phyloP scores from a whole-genome alignment of 2,113 vertebrate genomes.

The Eurystomus gularis region DNA sequence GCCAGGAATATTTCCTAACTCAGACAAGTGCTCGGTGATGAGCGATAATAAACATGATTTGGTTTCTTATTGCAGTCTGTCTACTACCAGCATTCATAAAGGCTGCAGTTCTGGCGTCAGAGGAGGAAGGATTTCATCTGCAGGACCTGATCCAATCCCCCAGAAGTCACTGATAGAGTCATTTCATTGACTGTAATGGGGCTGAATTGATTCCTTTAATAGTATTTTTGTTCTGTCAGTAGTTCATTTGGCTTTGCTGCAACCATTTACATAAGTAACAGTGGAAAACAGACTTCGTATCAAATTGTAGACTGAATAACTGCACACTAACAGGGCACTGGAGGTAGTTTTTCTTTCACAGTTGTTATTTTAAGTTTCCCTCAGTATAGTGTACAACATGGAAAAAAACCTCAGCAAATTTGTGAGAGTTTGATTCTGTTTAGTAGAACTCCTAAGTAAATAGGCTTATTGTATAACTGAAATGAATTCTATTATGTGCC shows the following conservation, averaged over 20 bases:
- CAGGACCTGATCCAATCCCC: background rate
- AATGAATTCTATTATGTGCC: background rate
- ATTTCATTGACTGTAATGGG: constrained; percentile 7
- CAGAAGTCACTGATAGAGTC: background rate
- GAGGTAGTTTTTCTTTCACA: background rate
- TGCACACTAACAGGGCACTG: background rate
- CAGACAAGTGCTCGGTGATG: background rate
- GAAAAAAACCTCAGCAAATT: background rate
- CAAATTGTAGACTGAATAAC: background rate
- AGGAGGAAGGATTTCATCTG: background rate
- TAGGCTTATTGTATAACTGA: background rate
- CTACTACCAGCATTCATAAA: background rate
- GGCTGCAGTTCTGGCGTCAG: background rate
- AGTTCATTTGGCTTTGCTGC: constrained; percentile 25
- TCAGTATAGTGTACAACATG: background rate
- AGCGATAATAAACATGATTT: background rate
- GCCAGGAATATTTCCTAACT: background rate
- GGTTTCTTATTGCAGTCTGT: background rate
- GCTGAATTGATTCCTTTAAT: background rate
- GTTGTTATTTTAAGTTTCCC: background rate
- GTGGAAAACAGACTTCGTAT: background rate
- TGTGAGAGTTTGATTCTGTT: background rate
- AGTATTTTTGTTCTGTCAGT: background rate
- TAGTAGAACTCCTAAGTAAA: background rate
- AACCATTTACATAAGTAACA: background rate